These are phyloP conservation scores for Synodontis membranacea DNA, from an alignment of 2,113 vertebrate species.

Conservation along the genomic window DNA sequence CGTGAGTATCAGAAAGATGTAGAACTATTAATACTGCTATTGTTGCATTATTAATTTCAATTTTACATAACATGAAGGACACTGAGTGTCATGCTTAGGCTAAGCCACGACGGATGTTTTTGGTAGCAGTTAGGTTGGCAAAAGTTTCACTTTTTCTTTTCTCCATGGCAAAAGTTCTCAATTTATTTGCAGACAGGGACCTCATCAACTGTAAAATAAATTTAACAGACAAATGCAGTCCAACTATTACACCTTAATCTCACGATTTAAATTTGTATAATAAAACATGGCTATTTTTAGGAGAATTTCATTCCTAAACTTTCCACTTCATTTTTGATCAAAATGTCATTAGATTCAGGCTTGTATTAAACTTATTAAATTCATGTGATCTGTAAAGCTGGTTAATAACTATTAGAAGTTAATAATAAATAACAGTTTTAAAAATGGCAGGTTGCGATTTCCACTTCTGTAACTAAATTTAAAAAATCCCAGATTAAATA, in stretches of 20 bases:
- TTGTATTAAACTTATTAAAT: neutral
- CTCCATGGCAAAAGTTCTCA: too few relatives aligned
- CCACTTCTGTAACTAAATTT: too few relatives aligned
- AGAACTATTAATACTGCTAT: neutral
- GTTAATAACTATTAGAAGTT: neutral
- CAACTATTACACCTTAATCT: neutral
- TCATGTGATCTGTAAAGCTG: neutral
- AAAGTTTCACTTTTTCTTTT: neutral
- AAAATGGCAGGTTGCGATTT: neutral
- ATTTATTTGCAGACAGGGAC: neutral
- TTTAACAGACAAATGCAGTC: neutral
- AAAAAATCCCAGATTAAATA: too few relatives aligned
- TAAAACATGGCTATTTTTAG: too few relatives aligned
- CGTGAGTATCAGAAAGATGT: neutral
- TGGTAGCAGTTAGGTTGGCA: neutral
- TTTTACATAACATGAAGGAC: neutral
- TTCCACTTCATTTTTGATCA: neutral
- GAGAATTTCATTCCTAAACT: neutral
- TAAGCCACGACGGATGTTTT: neutral
- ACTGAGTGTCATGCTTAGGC: too few relatives aligned
- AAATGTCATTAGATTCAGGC: neutral
- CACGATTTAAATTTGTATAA: neutral
- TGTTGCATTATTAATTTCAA: neutral
- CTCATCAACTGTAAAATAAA: neutral
- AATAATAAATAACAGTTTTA: neutral